Conservation (phyloP, 2,888 invertebrate genomes). For the Reticulitermes lucifugus region DNA sequence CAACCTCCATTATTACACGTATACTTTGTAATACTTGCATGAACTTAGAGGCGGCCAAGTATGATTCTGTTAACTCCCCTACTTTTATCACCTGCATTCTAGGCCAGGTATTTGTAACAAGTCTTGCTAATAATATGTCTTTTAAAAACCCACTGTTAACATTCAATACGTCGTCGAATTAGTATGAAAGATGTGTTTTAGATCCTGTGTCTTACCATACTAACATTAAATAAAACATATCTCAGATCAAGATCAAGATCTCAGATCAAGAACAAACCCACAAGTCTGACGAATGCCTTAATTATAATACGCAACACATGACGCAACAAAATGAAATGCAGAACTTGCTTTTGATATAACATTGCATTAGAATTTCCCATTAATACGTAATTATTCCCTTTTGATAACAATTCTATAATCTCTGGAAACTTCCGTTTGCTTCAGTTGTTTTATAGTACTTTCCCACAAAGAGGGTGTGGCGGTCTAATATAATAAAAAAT, state of each 20-base stretch:
- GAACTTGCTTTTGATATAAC: too few species aligned
- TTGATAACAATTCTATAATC: not conserved
- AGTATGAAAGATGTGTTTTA: not conserved
- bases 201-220: slow-evolving; percentile 11
- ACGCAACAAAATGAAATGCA: too few species aligned
- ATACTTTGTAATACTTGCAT: not conserved
- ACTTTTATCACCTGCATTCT: not conserved
- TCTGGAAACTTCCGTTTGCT: not conserved
- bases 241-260: slow-evolving; percentile 1
- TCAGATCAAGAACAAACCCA: slow-evolving; percentile 11
- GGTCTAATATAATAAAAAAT: not conserved
- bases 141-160: slow-evolving; percentile 25
- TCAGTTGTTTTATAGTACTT: not conserved
- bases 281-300: not conserved
- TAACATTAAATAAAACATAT: slow-evolving; percentile 4
- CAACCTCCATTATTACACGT: not conserved
- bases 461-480: not conserved
- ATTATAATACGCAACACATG: too few species aligned
- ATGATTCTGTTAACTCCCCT: not conserved
- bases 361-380: not conserved
- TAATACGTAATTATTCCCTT: not conserved
- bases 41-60: not conserved
- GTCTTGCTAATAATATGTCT: slow-evolving; percentile 3
- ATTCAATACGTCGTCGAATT: slow-evolving; percentile 1
- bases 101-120: slow-evolving; percentile 29